phyloP scores from a whole-genome alignment of 2,888 invertebrate species.

The Congeria kusceri region DNA sequence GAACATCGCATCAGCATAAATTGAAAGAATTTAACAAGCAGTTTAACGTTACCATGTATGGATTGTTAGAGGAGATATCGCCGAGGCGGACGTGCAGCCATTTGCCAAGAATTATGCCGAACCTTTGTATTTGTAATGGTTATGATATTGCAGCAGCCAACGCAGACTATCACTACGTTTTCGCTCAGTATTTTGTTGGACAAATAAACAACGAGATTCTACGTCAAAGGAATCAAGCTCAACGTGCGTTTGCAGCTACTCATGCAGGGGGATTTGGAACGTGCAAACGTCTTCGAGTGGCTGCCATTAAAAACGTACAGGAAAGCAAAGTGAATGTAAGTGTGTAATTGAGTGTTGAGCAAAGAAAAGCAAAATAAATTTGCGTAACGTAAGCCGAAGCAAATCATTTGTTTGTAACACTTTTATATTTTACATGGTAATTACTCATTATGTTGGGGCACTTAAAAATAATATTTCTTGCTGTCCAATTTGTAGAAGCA shows the following conservation, averaged over 20 bases:
- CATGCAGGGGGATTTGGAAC: constrained; percentile 58
- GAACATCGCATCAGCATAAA: neutral
- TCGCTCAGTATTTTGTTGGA: constrained; percentile 74
- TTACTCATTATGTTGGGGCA: too few relatives aligned
- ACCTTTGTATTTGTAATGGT: constrained; percentile 77
- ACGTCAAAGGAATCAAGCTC: constrained; percentile 44
- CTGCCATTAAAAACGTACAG: constrained; percentile 63
- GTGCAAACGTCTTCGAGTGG: constrained; percentile 65
- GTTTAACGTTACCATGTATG: constrained; percentile 61
- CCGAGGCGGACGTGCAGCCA: constrained; percentile 68
- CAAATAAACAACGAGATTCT: constrained; percentile 74
- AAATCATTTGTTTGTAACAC: too few relatives aligned
- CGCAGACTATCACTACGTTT: constrained; percentile 56
- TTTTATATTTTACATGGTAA: too few relatives aligned
- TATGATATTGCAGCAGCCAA: constrained; percentile 61
- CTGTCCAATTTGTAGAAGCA: too few relatives aligned
- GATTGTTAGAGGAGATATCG: constrained; percentile 65
- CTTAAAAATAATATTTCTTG: too few relatives aligned
- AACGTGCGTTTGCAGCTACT: neutral
- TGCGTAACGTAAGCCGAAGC: too few relatives aligned
- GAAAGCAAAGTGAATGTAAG: constrained; percentile 47
- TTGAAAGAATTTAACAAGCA: constrained; percentile 47
- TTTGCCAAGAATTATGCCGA: constrained; percentile 73
- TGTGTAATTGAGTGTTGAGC: neutral
- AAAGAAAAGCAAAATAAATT: too few relatives aligned